Conservation (phyloP, 2,113 vertebrate genomes). For the Poecilia latipinna region DNA sequence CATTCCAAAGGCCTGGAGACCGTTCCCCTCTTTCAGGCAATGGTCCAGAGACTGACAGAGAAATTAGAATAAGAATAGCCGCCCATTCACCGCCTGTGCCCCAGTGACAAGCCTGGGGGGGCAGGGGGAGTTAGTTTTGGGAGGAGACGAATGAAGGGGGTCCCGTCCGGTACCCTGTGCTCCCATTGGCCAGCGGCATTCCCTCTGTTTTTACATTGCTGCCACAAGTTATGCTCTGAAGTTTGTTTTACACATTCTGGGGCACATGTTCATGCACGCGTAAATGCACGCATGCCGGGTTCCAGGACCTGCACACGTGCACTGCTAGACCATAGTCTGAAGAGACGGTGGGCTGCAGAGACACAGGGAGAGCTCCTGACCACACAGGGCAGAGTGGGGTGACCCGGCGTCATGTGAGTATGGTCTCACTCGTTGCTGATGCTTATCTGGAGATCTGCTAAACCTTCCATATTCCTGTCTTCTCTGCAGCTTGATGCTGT, state of each 20-base stretch:
- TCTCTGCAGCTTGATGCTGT: background rate
- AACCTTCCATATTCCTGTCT: background rate
- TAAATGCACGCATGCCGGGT: conserved; percentile 56
- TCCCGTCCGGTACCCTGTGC: conserved; percentile 17
- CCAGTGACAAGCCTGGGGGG: conserved; percentile 63
- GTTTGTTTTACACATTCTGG: conserved; percentile 69
- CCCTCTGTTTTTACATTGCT: conserved; percentile 77
- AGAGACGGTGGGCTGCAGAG: conserved; percentile 9
- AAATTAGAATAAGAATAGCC: conserved; percentile 85
- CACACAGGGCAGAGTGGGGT: conserved; percentile 41
- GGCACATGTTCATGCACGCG: conserved; percentile 66
- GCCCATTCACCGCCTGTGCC: conserved; percentile 79
- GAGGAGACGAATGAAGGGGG: conserved; percentile 44
- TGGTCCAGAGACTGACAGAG: conserved; percentile 77
- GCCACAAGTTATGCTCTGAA: conserved; percentile 70
- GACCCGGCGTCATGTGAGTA: conserved; percentile 70
- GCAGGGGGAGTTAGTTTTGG: conserved; percentile 29
- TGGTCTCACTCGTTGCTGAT: background rate
- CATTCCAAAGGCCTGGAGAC: conserved; percentile 85
- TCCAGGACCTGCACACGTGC: conserved; percentile 41
- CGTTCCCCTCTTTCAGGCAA: conserved; percentile 78
- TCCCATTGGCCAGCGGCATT: conserved; percentile 69
- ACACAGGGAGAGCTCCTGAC: conserved; percentile 42
- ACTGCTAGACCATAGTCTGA: conserved; percentile 25
- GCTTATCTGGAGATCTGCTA: background rate